Base-by-base conservation (phyloP, 2,888 invertebrate genomes). In the Pelosia muscerda region DNA sequence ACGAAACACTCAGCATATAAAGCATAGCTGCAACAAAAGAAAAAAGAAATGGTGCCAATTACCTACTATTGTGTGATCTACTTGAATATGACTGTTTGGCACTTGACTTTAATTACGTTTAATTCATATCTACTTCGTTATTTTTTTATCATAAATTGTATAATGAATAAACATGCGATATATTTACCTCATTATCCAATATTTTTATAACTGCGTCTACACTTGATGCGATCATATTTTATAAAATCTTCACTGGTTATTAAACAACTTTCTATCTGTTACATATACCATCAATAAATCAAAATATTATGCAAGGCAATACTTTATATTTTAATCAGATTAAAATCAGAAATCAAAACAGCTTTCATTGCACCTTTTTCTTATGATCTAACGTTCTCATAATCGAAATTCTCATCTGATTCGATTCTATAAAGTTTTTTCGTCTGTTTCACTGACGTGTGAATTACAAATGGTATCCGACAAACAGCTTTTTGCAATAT, bases 31-130 rank as follows among this genome's bases (percentile, higher is more conserved):
- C 19, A 49, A n/a, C n/a, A 15, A 15, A 19, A n/a, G 2, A 49
- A n/a, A 49, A 49, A 49, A 19, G 6, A 42, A 6, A 42, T 42
- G 42, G 0, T 49, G n/a, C 49, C 49, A 49, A 49, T 49, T n/a
- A 49, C 49, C 49, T 49, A 49, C 49, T n/a, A 49, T 49, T 42
- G n/a, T 49, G n/a, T 49, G 49, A 49, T 49, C 49, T 49, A 49
- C 49, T 49, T 49, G n/a, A 8, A 49, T 6, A 8, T 49, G 9
- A 49, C 49, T 49, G 49, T 49, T 9, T 49, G n/a, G 49, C 49
- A n/a, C 49, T 49, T 49, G 42, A 42, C 42, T 42, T 34, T 42
- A 42, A 42, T 42, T 42, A 19, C n/a, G 19, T 49, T 49, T 49
- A 49, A 49, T 49, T 49, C 9, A n/a, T n/a, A 49, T 49, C 49